Conservation (phyloP, 2,888 invertebrate species). For the Philhelius pedissequus region DNA sequence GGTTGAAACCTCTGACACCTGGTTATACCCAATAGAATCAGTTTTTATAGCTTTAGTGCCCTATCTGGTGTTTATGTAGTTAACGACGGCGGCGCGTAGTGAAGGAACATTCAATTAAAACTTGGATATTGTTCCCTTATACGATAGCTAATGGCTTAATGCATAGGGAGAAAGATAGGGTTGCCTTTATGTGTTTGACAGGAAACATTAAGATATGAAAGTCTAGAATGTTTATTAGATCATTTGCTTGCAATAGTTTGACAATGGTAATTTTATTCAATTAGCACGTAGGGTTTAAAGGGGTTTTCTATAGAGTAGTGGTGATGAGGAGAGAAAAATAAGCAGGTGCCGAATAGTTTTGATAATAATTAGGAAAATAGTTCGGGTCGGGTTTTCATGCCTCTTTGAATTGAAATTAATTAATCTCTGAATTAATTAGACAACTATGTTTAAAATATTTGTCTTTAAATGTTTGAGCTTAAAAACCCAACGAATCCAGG, state of each 20-base stretch:
- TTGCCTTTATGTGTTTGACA: slow-evolving; percentile 35
- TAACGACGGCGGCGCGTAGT: too few relatives aligned
- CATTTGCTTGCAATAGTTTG: slow-evolving; percentile 33
- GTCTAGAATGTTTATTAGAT: slow-evolving; percentile 39
- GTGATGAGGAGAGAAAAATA: not conserved
- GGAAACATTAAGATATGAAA: slow-evolving; percentile 48
- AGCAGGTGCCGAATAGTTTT: not conserved
- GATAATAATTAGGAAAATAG: not conserved
- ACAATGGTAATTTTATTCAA: slow-evolving; percentile 61
- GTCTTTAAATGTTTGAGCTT: too few relatives aligned
- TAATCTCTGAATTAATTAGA: not conserved
- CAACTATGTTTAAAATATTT: not conserved
- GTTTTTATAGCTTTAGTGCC: slow-evolving; percentile 11
- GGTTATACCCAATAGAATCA: slow-evolving; percentile 37
- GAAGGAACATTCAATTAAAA: slow-evolving; percentile 15
- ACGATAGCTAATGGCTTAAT: slow-evolving; percentile 57
- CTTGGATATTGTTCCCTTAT: slow-evolving; percentile 20
- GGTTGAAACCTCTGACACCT: slow-evolving; percentile 44
- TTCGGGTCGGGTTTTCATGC: not conserved
- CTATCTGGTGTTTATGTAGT: slow-evolving; percentile 23
- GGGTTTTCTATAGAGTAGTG: not conserved
- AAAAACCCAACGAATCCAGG: too few relatives aligned
- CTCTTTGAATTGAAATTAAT: not conserved
- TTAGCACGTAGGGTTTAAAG: slow-evolving; percentile 13
- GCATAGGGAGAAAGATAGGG: not conserved